A percentile compares a stretch with the other conserved stretches of the same genome.
These are phyloP conservation scores for Macaca nemestrina DNA, from an alignment of 2,113 vertebrate genomes.

Conservation along the genomic window DNA sequence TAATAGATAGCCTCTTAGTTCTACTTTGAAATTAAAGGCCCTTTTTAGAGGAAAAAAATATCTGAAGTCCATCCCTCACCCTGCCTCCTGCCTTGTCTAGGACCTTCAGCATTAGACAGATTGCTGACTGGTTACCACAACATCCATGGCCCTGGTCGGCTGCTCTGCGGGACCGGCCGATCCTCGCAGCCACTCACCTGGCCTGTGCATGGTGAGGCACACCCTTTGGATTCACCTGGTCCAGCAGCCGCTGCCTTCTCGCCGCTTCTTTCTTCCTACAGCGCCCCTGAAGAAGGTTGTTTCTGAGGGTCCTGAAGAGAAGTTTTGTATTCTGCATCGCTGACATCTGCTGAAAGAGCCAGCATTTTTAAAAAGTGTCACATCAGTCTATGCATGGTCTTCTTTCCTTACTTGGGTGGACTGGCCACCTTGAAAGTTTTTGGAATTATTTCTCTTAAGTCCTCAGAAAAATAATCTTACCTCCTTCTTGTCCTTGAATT, in stretches of 20 bases:
- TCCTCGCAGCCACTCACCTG: slow-evolving; percentile 61
- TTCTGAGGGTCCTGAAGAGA: slow-evolving; percentile 80
- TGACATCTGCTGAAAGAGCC: slow-evolving; percentile 83
- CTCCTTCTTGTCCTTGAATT: background rate
- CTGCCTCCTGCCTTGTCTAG: background rate
- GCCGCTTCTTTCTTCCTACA: slow-evolving; percentile 76
- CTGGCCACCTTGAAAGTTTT: background rate
- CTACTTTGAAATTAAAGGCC: background rate
- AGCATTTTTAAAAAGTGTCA: background rate
- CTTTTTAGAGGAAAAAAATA: background rate
- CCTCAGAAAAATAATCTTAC: background rate
- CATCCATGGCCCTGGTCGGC: fast-evolving
- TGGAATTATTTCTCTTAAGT: background rate
- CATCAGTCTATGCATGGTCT: background rate
- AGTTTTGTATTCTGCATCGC: slow-evolving; percentile 86
- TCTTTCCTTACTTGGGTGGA: background rate
- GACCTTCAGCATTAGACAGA: too few species aligned
- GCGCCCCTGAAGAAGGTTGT: slow-evolving; percentile 77
- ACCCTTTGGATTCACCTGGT: background rate
- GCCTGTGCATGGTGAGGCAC: background rate
- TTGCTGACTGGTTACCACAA: background rate
- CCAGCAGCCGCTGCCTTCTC: slow-evolving; percentile 66
- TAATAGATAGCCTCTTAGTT: background rate
- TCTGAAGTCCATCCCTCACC: too few species aligned
- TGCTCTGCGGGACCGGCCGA: fast-evolving